Conservation (phyloP, 2,888 invertebrate genomes). For the Azorinus chamasolen region DNA sequence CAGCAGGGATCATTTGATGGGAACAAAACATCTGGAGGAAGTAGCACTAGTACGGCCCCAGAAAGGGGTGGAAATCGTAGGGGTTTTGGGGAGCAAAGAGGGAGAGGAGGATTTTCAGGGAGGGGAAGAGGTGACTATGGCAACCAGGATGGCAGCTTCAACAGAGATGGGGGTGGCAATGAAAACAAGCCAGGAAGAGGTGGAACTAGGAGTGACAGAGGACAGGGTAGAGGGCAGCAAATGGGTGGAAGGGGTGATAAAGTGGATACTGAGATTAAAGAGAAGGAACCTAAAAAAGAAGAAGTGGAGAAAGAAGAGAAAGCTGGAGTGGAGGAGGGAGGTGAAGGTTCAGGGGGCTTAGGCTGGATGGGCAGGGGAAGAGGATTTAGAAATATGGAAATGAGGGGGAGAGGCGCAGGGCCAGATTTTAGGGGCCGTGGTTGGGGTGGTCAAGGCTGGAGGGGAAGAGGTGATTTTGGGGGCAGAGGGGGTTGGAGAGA, state of each 20-base stretch:
- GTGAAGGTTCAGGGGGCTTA: constrained; percentile 2
- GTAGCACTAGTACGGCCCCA: constrained; percentile 3
- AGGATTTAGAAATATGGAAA: constrained; percentile 19
- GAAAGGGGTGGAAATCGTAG: constrained; percentile 5
- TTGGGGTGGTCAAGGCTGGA: constrained; percentile 19
- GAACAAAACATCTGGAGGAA: neutral
- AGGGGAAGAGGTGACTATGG: constrained; percentile 13
- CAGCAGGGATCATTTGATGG: neutral
- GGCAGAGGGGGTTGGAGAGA: constrained; percentile 22
- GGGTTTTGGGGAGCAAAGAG: constrained; percentile 10
- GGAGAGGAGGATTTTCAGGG: constrained; percentile 11
- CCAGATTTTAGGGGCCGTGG: constrained; percentile 11
- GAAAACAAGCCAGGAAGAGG: constrained; percentile 12
- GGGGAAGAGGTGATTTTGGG: constrained; percentile 15
- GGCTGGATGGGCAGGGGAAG: constrained; percentile 13
- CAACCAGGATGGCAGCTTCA: neutral
- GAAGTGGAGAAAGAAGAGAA: neutral
- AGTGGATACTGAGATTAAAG: neutral
- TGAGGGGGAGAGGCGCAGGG: constrained; percentile 16
- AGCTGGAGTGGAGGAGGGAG: neutral
- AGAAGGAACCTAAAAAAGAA: no score
- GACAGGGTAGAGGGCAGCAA: neutral
- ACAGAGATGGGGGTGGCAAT: constrained; percentile 1
- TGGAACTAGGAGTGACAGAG: constrained; percentile 4
- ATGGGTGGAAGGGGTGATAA: neutral